Evolutionary conservation across 1,140 invertebrate genomes (phyloP).

Genomic region (Apocrypta bakeri): DNA sequence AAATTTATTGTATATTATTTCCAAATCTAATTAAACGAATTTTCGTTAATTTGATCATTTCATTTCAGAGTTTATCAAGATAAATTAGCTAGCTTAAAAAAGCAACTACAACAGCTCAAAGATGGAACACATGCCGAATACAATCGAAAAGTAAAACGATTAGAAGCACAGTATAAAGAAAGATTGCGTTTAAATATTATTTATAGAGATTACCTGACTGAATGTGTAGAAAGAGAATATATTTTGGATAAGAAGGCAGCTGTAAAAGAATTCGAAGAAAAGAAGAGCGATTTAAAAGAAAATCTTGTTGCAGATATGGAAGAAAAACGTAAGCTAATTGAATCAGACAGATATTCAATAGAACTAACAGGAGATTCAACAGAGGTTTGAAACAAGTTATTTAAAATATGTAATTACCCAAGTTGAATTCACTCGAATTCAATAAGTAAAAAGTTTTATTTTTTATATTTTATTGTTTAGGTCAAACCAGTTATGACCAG

Average conservation of each 20-base stretch:
- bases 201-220: constrained; percentile 87
- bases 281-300: constrained; percentile 93
- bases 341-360: constrained; percentile 89
- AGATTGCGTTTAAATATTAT: constrained; percentile 87
- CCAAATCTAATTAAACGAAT: neutral
- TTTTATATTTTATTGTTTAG: constrained; percentile 61
- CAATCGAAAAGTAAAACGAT: constrained; percentile 84
- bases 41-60: constrained; percentile 24
- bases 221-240: constrained; percentile 92
- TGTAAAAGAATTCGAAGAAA: constrained; percentile 95
- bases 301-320: constrained; percentile 93
- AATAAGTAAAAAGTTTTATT: neutral
- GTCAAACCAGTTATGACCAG: constrained; percentile 86
- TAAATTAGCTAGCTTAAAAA: constrained; percentile 91
- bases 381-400: constrained; percentile 76
- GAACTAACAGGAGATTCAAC: constrained; percentile 91
- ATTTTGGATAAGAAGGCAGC: constrained; percentile 90
- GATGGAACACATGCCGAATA: constrained; percentile 92
- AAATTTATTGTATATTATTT: constrained; percentile 21
- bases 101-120: constrained; percentile 91
- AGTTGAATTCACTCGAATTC: neutral
- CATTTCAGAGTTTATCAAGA: constrained; percentile 91
- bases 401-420: neutral
- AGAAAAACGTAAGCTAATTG: constrained; percentile 92
- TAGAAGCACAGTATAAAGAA: constrained; percentile 85